These are phyloP conservation scores for Apostichopus japonicus DNA, from an alignment of 35 echinoderm and acorn worm genomes.

Conservation along the genomic window DNA sequence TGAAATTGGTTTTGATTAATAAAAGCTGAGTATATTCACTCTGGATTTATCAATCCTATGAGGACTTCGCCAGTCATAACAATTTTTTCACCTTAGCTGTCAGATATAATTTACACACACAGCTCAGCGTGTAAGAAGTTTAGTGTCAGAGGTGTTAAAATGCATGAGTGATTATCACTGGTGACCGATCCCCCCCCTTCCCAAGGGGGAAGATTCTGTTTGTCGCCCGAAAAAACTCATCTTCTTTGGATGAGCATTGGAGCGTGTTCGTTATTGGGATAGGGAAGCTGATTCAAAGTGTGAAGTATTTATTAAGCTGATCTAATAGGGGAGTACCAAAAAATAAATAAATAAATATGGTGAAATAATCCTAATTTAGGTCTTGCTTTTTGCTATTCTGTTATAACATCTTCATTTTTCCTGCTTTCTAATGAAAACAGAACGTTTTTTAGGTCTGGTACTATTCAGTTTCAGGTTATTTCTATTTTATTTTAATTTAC, in stretches of 20 bases:
- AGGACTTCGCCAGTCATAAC: constrained; percentile 29
- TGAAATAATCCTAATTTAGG: no score
- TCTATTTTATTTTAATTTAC: no score
- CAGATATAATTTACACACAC: constrained; percentile 1
- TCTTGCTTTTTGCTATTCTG: no score
- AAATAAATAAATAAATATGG: no score
- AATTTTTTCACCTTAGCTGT: constrained; percentile 8
- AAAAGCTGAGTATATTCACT: background rate
- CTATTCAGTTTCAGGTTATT: no score
- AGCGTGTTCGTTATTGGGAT: background rate
- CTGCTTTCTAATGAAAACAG: no score
- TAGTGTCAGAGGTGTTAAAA: constrained; percentile 3
- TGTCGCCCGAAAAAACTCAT: background rate
- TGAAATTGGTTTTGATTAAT: background rate
- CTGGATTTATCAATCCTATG: background rate
- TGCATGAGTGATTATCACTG: constrained; percentile 5
- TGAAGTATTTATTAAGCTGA: no score
- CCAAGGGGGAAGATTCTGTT: background rate
- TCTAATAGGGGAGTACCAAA: no score
- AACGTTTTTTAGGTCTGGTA: no score
- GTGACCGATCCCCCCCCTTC: background rate
- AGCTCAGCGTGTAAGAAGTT: background rate
- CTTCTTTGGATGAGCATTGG: background rate
- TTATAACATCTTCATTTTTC: no score
- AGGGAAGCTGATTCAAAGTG: background rate